Percentiles rank a stretch among this genome's conserved stretches.
Evolutionary conservation across 2,113 vertebrate species (phyloP).

Genomic region (Chaetops frenatus): DNA sequence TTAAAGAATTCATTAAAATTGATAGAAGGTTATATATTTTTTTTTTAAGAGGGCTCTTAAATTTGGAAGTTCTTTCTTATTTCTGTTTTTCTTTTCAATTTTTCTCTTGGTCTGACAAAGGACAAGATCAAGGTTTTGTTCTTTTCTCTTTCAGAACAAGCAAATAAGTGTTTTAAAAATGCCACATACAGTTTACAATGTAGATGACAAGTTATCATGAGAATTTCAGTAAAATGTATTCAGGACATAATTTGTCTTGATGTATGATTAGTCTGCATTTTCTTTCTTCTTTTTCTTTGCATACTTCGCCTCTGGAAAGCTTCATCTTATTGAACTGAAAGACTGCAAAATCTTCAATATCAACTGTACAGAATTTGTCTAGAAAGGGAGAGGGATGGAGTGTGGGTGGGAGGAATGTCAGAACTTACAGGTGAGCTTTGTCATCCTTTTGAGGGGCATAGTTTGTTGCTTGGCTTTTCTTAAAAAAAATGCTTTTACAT

Average conservation of each 20-base stretch:
- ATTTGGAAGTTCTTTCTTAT: background rate
- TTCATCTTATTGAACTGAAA: background rate
- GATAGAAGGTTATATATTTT: background rate
- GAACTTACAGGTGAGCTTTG: background rate
- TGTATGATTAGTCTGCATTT: background rate
- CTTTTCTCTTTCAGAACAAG: background rate
- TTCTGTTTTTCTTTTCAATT: background rate
- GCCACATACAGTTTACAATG: background rate
- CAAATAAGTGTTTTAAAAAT: background rate
- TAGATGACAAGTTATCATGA: background rate
- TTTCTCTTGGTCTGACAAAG: background rate
- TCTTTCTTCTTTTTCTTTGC: background rate
- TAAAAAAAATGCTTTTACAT: background rate
- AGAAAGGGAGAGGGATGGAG: background rate
- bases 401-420: background rate
- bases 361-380: background rate
- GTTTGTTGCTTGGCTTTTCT: background rate
- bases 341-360: background rate
- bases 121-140: background rate
- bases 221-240: background rate
- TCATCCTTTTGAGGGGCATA: background rate
- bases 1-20: background rate
- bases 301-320: background rate
- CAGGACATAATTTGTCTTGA: fast-evolving
- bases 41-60: background rate